A percentile compares a stretch with the other conserved stretches of the same genome.
Evolutionary conservation across 2,113 vertebrate species (phyloP).

Genomic region (Amphiprion percula): DNA sequence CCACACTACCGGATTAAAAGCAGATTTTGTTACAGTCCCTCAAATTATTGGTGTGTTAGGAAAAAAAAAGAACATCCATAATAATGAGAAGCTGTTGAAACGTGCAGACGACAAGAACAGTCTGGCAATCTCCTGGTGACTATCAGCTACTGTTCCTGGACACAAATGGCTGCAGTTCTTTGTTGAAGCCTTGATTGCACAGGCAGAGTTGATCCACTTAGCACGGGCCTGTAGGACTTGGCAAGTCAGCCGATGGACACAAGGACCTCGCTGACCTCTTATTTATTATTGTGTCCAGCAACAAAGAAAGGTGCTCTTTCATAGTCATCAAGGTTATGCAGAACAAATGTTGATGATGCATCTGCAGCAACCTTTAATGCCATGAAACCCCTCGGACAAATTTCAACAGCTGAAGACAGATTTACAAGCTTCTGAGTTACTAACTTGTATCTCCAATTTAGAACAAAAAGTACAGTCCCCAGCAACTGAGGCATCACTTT

Average conservation of each 20-base stretch:
- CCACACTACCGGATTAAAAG: conserved; percentile 39
- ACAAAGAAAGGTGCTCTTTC: conserved; percentile 57
- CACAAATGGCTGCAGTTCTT: conserved; percentile 42
- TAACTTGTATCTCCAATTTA: conserved; percentile 11
- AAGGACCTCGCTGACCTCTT: conserved; percentile 35
- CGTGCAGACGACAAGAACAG: conserved; percentile 29
- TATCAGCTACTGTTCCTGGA: conserved; percentile 37
- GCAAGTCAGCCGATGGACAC: conserved; percentile 18
- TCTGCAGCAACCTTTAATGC: background rate
- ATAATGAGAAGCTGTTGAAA: conserved; percentile 82
- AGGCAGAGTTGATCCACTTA: conserved; percentile 41
- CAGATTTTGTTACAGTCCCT: conserved; percentile 65
- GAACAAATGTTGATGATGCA: conserved; percentile 16
- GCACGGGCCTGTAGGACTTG: conserved; percentile 27
- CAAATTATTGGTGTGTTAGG: conserved; percentile 35
- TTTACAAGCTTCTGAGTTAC: conserved; percentile 7
- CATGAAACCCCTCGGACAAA: background rate
- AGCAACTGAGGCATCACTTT: background rate
- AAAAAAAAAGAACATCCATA: conserved; percentile 44
- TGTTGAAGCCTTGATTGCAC: conserved; percentile 36
- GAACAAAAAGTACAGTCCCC: background rate
- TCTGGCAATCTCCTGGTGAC: conserved; percentile 43
- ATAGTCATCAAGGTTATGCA: conserved; percentile 45
- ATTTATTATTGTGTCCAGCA: conserved; percentile 45
- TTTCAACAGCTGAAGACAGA: conserved; percentile 14